Conservation (phyloP, 2,113 vertebrate genomes). For the Amblyopsis rosae region DNA sequence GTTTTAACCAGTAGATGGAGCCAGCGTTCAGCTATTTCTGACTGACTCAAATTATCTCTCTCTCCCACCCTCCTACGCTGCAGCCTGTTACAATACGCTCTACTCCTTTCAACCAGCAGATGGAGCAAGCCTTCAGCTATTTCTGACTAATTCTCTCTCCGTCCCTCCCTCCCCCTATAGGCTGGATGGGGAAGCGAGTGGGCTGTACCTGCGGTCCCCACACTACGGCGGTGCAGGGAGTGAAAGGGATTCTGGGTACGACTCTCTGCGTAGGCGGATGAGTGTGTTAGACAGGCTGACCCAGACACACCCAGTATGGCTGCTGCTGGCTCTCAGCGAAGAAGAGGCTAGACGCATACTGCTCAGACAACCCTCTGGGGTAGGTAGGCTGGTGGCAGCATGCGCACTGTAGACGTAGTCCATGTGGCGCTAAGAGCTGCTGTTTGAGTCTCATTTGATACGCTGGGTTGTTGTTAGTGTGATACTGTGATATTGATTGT, state of each 20-base stretch:
- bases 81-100: neutral
- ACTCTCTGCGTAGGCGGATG: conserved; percentile 84
- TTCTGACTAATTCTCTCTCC: neutral
- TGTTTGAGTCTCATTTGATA: no score
- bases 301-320: conserved; percentile 88
- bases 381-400: conserved; percentile 63
- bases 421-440: no score
- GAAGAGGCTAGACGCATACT: conserved; percentile 80
- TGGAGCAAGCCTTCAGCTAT: conserved; percentile 15
- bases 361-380: conserved; percentile 84
- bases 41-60: no score
- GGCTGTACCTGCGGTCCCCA: conserved; percentile 70
- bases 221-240: conserved; percentile 55
- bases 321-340: conserved; percentile 85
- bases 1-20: conserved; percentile 42
- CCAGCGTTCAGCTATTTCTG: neutral
- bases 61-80: neutral
- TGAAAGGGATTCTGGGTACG: conserved; percentile 87
- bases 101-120: conserved; percentile 32
- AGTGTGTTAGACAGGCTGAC: conserved; percentile 90
- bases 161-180: conserved; percentile 59
- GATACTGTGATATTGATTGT: no score
- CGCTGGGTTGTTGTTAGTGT: no score
- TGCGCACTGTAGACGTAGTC: no score
- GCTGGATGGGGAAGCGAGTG: conserved; percentile 78